A percentile compares a stretch with the other conserved stretches of the same genome.
These are phyloP conservation scores for Nomada flava DNA, from an alignment of 2,888 invertebrate species.

Conservation along the genomic window DNA sequence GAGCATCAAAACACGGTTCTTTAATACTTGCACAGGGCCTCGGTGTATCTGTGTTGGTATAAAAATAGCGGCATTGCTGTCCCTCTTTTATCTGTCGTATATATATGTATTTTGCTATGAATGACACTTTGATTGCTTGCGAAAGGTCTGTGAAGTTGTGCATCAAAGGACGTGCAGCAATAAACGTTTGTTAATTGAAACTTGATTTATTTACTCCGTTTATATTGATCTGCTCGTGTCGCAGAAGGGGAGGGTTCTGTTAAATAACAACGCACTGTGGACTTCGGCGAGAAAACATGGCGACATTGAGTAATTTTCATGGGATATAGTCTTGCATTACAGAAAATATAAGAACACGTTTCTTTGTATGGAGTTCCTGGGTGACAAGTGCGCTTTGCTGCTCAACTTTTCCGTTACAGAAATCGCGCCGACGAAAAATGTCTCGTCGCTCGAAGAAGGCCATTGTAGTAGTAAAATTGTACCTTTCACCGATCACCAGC, in stretches of 20 bases:
- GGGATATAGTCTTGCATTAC: too few relatives aligned
- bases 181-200: constrained; percentile 1
- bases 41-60: background rate
- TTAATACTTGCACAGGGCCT: background rate
- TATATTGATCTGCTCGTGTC: too few relatives aligned
- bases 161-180: background rate
- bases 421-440: background rate
- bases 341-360: too few relatives aligned
- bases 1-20: background rate
- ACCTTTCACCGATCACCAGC: background rate
- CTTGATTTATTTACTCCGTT: background rate
- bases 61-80: constrained; percentile 6
- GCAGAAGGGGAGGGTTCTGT: too few relatives aligned
- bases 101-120: background rate
- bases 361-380: too few relatives aligned
- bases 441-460: too few relatives aligned
- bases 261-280: too few relatives aligned
- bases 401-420: background rate
- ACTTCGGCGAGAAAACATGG: too few relatives aligned
- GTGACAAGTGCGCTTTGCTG: too few relatives aligned
- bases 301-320: too few relatives aligned
- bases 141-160: background rate
- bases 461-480: background rate
- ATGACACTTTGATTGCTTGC: background rate
- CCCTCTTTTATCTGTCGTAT: background rate